Conservation (phyloP, 2,797 vertebrate genomes). For the Arrhamphus sclerolepis region DNA sequence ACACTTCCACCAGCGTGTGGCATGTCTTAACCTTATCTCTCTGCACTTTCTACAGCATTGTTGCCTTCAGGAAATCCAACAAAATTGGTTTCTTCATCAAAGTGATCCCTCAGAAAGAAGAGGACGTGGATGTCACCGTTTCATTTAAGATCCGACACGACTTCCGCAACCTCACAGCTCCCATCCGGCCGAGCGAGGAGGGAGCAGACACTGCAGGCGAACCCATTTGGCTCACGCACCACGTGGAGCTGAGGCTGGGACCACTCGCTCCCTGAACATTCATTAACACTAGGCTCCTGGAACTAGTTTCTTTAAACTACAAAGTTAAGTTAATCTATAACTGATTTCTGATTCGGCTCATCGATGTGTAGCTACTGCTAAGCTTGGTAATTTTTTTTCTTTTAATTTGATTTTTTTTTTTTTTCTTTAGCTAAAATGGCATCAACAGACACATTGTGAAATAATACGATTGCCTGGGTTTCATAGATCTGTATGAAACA, state of each 20-base stretch:
- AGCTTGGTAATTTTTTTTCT: slow-evolving; percentile 2
- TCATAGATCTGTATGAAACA: too few relatives aligned
- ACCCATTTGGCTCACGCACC: slow-evolving; percentile 95
- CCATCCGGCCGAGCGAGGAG: slow-evolving; percentile 89
- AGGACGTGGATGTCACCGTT: slow-evolving; percentile 86
- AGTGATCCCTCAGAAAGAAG: slow-evolving; percentile 92
- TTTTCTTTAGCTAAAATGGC: slow-evolving; percentile 6
- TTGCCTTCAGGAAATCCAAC: slow-evolving; percentile 98
- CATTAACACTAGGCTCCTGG: slow-evolving; percentile 24
- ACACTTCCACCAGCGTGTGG: neutral
- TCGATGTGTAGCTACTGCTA: slow-evolving; percentile 8
- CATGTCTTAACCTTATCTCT: slow-evolving; percentile 16
- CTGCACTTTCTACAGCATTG: slow-evolving; percentile 79
- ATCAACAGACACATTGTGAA: slow-evolving; percentile 4
- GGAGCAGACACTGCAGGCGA: slow-evolving; percentile 80
- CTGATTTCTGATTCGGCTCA: slow-evolving; percentile 59
- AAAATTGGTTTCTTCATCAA: slow-evolving; percentile 99
- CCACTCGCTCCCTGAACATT: slow-evolving; percentile 87
- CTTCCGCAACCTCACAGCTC: slow-evolving; percentile 93
- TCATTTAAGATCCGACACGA: slow-evolving; percentile 97
- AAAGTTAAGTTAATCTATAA: slow-evolving; percentile 28
- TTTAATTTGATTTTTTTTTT: neutral
- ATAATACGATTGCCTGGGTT: neutral
- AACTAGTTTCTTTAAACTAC: slow-evolving; percentile 22
- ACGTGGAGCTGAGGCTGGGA: slow-evolving; percentile 94